Conservation (phyloP, 1,140 invertebrate genomes). For the Penaeus japonicus region DNA sequence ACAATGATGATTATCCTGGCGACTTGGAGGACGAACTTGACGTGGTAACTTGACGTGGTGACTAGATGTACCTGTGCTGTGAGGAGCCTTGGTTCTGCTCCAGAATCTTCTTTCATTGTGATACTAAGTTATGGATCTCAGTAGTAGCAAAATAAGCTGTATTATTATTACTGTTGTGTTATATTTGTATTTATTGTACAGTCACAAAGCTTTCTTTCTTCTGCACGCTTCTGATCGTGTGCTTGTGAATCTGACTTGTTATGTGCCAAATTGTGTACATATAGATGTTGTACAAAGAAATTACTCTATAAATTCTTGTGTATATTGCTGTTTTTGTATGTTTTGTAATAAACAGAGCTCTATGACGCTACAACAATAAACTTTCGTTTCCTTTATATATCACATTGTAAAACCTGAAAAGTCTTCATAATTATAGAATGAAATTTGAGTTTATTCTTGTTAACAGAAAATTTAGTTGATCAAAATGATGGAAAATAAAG, state of each 20-base stretch:
- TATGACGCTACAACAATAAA: neutral
- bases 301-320: neutral
- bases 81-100: no score
- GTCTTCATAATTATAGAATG: no score
- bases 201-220: neutral
- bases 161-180: neutral
- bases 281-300: constrained; percentile 19
- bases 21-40: no score
- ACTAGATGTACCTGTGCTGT: no score
- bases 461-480: no score
- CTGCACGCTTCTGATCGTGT: neutral
- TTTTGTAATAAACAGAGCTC: constrained; percentile 33
- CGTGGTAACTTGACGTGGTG: no score
- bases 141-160: neutral
- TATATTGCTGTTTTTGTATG: constrained; percentile 34
- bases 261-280: constrained; percentile 35
- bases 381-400: neutral
- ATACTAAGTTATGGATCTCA: constrained; percentile 6
- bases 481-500: no score
- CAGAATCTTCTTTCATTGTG: constrained; percentile 14
- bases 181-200: constrained; percentile 14
- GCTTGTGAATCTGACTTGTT: neutral
- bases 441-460: no score
- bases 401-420: no score
- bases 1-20: no score